Percentiles rank a stretch among this genome's conserved stretches.
phyloP scores from a whole-genome alignment of 1,140 invertebrate species.

The Nebria ingens region DNA sequence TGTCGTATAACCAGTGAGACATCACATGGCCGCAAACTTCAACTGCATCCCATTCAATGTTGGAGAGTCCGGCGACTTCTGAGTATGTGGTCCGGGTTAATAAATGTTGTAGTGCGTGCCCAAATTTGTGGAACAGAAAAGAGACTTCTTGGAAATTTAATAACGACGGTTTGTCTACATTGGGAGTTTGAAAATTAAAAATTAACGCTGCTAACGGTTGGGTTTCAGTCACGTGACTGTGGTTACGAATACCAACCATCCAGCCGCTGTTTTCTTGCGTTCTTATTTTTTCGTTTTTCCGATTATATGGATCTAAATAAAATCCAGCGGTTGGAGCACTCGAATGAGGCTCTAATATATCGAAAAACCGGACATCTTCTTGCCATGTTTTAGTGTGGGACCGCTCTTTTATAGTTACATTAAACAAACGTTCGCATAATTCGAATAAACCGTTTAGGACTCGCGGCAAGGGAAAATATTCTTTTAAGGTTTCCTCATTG shows the following conservation, averaged over 20 bases:
- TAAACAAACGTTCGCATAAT: slow-evolving; percentile 66
- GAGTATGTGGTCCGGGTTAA: slow-evolving; percentile 67
- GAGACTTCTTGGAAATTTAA: slow-evolving; percentile 66
- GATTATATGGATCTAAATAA: slow-evolving; percentile 72
- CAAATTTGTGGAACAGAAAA: slow-evolving; percentile 74
- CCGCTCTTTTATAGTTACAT: slow-evolving; percentile 66
- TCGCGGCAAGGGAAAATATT: slow-evolving; percentile 73
- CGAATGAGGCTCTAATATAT: slow-evolving; percentile 62
- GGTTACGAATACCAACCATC: slow-evolving; percentile 56
- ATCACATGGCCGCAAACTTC: slow-evolving; percentile 72
- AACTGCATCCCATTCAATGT: slow-evolving; percentile 85
- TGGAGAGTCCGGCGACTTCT: slow-evolving; percentile 73
- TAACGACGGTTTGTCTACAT: slow-evolving; percentile 51
- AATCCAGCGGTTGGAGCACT: slow-evolving; percentile 62
- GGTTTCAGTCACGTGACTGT: slow-evolving; percentile 46
- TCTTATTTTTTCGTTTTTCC: slow-evolving; percentile 49
- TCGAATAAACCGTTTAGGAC: slow-evolving; percentile 69
- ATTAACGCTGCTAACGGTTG: slow-evolving; percentile 69
- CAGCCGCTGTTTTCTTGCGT: slow-evolving; percentile 50
- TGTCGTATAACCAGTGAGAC: slow-evolving; percentile 68
- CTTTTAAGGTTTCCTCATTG: slow-evolving; percentile 57
- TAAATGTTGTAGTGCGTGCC: slow-evolving; percentile 70
- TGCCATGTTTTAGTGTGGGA: slow-evolving; percentile 64
- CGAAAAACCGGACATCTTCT: slow-evolving; percentile 73
- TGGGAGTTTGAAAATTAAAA: slow-evolving; percentile 65